phyloP scores from a whole-genome alignment of 2,113 vertebrate species.

The Excalfactoria chinensis region DNA sequence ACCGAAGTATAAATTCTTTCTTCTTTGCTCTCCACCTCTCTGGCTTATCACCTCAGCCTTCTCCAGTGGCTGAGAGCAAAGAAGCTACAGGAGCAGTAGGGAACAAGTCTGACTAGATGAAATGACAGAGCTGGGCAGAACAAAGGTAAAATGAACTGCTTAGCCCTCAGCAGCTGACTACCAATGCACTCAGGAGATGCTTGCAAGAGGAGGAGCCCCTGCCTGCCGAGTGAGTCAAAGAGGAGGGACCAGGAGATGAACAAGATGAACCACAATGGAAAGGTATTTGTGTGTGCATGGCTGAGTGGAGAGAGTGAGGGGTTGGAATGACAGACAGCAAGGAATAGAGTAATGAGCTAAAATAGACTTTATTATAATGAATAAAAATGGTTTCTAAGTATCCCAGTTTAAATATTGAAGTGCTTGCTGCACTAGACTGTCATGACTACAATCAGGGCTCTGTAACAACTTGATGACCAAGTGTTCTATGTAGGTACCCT shows the following conservation, averaged over 20 bases:
- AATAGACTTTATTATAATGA: neutral
- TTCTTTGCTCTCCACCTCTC: constrained; percentile 33
- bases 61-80: neutral
- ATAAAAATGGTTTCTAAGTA: neutral
- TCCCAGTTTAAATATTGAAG: neutral
- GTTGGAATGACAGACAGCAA: neutral
- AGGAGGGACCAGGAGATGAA: neutral
- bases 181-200: neutral
- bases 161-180: neutral
- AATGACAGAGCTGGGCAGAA: neutral
- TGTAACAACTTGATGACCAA: neutral
- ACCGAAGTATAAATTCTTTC: constrained; percentile 55
- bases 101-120: neutral
- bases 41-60: constrained; percentile 39
- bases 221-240: neutral
- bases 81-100: neutral
- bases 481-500: neutral
- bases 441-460: neutral
- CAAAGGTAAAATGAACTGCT: neutral
- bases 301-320: neutral
- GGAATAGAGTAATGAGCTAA: neutral
- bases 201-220: neutral
- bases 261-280: neutral
- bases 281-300: constrained; percentile 37
- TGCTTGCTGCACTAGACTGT: neutral